Percentiles rank a stretch among this genome's conserved stretches.
These are phyloP conservation scores for Melanotaenia parkinsoni DNA, from an alignment of 2,797 vertebrate species.

Conservation along the genomic window DNA sequence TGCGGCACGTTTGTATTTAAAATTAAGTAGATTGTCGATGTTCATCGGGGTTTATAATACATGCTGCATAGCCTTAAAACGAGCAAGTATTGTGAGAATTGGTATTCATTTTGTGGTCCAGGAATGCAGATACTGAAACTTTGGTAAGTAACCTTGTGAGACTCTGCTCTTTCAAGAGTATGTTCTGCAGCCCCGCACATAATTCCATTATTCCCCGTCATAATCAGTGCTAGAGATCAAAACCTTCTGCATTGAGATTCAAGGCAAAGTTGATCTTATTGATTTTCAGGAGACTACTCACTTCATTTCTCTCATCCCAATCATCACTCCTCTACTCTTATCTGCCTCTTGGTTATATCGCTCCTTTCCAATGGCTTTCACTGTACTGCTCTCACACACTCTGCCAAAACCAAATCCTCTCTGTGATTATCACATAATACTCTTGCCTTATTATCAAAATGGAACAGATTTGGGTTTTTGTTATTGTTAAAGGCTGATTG, in stretches of 20 bases:
- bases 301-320: slow-evolving; percentile 77
- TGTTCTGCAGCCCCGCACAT: slow-evolving; percentile 45
- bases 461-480: slow-evolving; percentile 72
- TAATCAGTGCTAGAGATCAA: slow-evolving; percentile 72
- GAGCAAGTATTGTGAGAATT: slow-evolving; percentile 7
- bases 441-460: slow-evolving; percentile 79
- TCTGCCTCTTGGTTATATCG: slow-evolving; percentile 71
- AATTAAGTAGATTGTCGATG: slow-evolving; percentile 18
- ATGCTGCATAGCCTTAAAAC: neutral
- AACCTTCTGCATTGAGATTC: slow-evolving; percentile 72
- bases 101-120: slow-evolving; percentile 17
- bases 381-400: slow-evolving; percentile 61
- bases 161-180: slow-evolving; percentile 36
- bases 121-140: slow-evolving; percentile 34
- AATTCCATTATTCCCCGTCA: slow-evolving; percentile 69
- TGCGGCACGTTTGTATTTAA: slow-evolving; percentile 16
- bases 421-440: slow-evolving; percentile 79
- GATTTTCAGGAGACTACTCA: slow-evolving; percentile 77
- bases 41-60: neutral
- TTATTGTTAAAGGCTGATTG: slow-evolving; percentile 69
- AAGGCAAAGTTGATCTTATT: slow-evolving; percentile 79
- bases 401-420: slow-evolving; percentile 72
- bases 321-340: slow-evolving; percentile 72
- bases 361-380: slow-evolving; percentile 69
- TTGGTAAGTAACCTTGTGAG: slow-evolving; percentile 46